Conservation (phyloP, 1,140 invertebrate genomes). For the Bactericera cockerelli region DNA sequence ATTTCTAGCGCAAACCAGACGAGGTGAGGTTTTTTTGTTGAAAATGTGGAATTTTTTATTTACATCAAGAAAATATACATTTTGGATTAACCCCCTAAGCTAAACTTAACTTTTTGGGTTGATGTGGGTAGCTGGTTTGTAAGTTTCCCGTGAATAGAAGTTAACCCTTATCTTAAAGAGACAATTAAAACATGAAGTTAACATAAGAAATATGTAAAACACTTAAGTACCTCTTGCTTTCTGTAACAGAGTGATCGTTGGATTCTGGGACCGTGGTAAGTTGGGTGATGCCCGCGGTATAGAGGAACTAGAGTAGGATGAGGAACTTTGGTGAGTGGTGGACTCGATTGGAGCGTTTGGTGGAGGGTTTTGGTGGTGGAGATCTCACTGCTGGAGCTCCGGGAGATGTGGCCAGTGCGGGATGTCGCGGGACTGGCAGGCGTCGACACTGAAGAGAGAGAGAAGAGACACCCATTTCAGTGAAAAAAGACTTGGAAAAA, state of each 20-base stretch:
- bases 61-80: too few species aligned
- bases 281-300: slow-evolving; percentile 28
- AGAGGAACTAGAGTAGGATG: too few species aligned
- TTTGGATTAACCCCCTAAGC: too few species aligned
- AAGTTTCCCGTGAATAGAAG: too few species aligned
- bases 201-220: too few species aligned
- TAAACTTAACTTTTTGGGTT: too few species aligned
- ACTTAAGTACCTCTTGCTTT: slow-evolving; percentile 85
- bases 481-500: not conserved
- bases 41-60: too few species aligned
- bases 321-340: slow-evolving; percentile 33
- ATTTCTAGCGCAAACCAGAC: too few species aligned
- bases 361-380: slow-evolving; percentile 23
- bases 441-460: slow-evolving; percentile 10
- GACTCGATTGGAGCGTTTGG: slow-evolving; percentile 36
- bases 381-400: slow-evolving; percentile 19
- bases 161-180: too few species aligned
- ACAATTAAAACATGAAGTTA: too few species aligned
- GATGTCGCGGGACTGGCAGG: slow-evolving; percentile 8
- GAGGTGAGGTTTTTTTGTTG: too few species aligned
- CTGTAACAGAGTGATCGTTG: slow-evolving; percentile 71
- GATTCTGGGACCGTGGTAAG: slow-evolving; percentile 67
- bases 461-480: not conserved
- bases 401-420: slow-evolving; percentile 10
- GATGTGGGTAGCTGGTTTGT: too few species aligned